Base-by-base conservation (phyloP, 2,797 vertebrate species). In the Channallabes apus region DNA sequence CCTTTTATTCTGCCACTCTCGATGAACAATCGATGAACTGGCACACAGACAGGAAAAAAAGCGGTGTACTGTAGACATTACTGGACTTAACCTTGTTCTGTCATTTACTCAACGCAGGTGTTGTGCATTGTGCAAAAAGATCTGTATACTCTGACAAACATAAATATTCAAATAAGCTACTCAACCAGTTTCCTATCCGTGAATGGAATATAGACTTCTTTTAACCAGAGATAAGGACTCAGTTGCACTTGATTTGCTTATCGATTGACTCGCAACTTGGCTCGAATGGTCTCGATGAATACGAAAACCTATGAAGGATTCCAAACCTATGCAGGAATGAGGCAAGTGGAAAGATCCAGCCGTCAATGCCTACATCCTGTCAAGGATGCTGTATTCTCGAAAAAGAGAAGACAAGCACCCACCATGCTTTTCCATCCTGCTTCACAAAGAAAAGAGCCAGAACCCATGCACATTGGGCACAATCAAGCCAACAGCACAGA, bases 11-110 rank as follows among this genome's bases (percentile, higher is more conserved):
- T 61, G 46, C 46, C 32, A 75, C 64, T 76, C 62, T 29, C 38
- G 46, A 51, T 51, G 46, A 79, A 59, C 32, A 82, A 80, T 79
- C 65, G 32, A 78, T 75, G 27, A 67, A 58, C 29, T 65, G 69
- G 32, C 46, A n/a, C 22, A n/a, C 12, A 38, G 58, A 79, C 58
- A 61, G 58, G 41, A n/a, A 11, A 54, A 80, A 67, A 27, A 5
- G 38, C 12, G 62, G 62, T 54, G 62, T 67, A 80, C 61, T 32
- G 41, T 54, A 80, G 9, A 80, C 46, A 67, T 67, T 65, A 67
- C n/a, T 67, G 62, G 41, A 80, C 46, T 64, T 69, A 73, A 61
- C 59, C 72, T 73, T 80, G 41, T 56, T 38, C 20, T 62, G 62
- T 38, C 41, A 80, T 80, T 80, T 80, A 67, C 62, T 80, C 62